Conservation (phyloP, 2,888 invertebrate genomes). For the Globia sparganii region DNA sequence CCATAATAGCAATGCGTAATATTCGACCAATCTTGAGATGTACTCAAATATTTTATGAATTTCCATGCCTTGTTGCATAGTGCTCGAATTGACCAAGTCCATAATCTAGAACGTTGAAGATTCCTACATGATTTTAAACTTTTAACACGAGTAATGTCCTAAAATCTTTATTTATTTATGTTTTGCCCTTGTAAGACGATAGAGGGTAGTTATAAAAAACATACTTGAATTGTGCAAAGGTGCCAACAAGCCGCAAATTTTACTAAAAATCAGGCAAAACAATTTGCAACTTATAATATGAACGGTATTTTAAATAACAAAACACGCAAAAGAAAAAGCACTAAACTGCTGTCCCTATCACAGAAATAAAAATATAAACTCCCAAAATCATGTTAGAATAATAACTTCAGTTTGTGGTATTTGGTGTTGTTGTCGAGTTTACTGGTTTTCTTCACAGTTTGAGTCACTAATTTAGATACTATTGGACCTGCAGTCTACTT, state of each 20-base stretch:
- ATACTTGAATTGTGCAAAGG: conserved; percentile 15
- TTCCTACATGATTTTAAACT: conserved; percentile 19
- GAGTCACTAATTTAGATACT: background rate
- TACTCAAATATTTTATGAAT: conserved; percentile 16
- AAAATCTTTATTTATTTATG: conserved; percentile 3
- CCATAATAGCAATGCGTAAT: background rate
- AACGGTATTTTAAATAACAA: conserved; percentile 45
- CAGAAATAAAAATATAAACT: background rate
- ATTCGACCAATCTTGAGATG: background rate
- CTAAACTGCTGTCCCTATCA: conserved; percentile 28
- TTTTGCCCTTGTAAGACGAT: conserved; percentile 3
- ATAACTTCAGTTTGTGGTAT: conserved; percentile 3
- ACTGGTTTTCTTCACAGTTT: background rate
- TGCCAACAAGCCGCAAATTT: conserved; percentile 7
- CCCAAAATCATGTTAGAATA: conserved; percentile 32
- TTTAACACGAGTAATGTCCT: conserved; percentile 3
- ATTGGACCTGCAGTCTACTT: conserved; percentile 2
- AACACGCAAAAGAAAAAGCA: conserved; percentile 43
- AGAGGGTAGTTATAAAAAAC: conserved; percentile 12
- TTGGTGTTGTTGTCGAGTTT: background rate
- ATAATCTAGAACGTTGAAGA: conserved; percentile 11
- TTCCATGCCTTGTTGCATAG: background rate
- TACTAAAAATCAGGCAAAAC: conserved; percentile 21
- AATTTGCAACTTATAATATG: conserved; percentile 37
- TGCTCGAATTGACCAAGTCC: conserved; percentile 11